Conservation (phyloP, 2,113 vertebrate species). For the Vulpes vulpes region DNA sequence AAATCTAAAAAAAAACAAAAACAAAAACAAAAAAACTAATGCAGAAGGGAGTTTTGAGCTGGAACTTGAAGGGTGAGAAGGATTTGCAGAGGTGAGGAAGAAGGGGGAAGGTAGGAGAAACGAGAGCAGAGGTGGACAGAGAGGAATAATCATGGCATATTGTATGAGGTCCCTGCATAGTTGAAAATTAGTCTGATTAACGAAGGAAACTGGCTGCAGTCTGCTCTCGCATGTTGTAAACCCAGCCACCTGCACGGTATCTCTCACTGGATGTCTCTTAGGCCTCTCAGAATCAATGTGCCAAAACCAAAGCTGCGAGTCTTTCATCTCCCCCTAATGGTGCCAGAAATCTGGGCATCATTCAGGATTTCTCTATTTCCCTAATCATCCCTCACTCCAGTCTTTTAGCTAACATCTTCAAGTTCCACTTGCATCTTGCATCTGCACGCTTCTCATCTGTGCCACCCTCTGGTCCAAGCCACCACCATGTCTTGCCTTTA, state of each 20-base stretch:
- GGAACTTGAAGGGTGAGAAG: not conserved
- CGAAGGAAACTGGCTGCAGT: not conserved
- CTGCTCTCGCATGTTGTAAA: fast-evolving
- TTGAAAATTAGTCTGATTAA: not conserved
- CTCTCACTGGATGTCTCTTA: not conserved
- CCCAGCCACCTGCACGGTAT: not conserved
- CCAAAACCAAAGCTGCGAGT: not conserved
- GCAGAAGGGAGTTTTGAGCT: not conserved
- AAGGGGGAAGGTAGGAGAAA: not conserved
- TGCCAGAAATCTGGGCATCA: not conserved
- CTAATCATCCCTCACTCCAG: not conserved
- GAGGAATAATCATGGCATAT: not conserved
- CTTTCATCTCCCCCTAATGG: fast-evolving
- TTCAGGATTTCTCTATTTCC: not conserved
- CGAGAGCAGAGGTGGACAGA: not conserved
- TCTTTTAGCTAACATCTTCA: not conserved
- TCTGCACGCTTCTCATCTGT: not conserved
- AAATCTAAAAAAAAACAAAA: too few species aligned
- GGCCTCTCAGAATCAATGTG: not conserved
- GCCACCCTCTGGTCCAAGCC: not conserved
- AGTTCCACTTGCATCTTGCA: not conserved
- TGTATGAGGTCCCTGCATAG: fast-evolving
- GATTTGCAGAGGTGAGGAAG: not conserved
- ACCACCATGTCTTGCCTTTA: not conserved
- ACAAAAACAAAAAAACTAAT: not conserved